Evolutionary conservation across 2,113 vertebrate genomes (phyloP), one percentile per base, ranked within the genome.

Genomic region (Brachirus orientalis): DNA sequence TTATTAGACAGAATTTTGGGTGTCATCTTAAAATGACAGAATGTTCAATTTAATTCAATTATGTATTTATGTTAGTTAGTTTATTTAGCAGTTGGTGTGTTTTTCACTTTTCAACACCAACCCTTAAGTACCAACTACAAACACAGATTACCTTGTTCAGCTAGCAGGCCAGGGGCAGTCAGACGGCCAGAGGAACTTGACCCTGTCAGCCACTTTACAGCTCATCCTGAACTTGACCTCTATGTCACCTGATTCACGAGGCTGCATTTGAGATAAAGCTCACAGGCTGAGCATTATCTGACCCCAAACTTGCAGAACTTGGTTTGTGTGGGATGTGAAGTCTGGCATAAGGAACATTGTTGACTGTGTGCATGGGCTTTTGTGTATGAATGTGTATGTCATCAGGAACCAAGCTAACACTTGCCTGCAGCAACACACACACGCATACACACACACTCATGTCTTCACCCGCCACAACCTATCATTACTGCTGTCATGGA

Each of bases 391-490:
- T 56, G 48, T 53, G 73, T 79, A 37, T 88, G 76, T 84, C 75
- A 84, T 77, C 48, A 63, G 62, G 44, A 76, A 52, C 68, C 74
- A 78, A 84, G 87, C 86, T 84, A 76, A 86, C 77, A 43, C 89
- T 92, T 90, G 86, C 86, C 91, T 90, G 87, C 77, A 67, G 76
- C 76, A 75, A 79, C 72, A 67, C 78, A 85, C 60, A 18, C 78
- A 60, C 55, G 77, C 69, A 69, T 75, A 85, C 56, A 43, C 55
- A 28, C 75, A 58, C 79, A 86, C 62, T 87, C 92, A 43, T 89
- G 94, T 89, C 91, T 67, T 77, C 85, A 94, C 95, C 94, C 91
- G 94, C 89, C 50, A 72, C 46, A 92, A 86, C 90, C 91, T 86
- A 93, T 93, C 92, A 90, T 92, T 91, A 93, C 59, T 53, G 63